Conservation (phyloP, 2,113 vertebrate species). For the Vulpes lagopus region DNA sequence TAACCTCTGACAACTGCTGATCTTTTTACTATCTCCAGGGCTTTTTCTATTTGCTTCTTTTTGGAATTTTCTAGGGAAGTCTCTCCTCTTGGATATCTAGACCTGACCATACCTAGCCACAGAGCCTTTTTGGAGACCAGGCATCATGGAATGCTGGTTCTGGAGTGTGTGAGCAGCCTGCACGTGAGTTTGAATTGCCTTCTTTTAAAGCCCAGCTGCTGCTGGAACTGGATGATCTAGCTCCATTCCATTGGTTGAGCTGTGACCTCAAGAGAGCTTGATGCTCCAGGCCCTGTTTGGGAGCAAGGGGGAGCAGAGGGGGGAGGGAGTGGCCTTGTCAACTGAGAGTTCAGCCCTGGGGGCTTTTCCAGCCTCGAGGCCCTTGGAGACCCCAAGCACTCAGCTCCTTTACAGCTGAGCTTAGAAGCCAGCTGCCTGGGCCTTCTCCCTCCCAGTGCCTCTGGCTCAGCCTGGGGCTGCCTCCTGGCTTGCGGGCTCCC, state of each 20-base stretch:
- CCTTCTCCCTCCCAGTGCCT: constrained; percentile 61
- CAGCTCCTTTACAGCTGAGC: constrained; percentile 42
- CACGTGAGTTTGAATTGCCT: background rate
- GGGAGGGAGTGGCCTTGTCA: background rate
- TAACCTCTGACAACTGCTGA: background rate
- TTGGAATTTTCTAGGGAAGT: constrained; percentile 33
- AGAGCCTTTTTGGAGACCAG: background rate
- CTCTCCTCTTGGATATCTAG: constrained; percentile 21
- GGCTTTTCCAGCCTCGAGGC: background rate
- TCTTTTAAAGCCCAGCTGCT: background rate
- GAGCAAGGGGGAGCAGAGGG: background rate
- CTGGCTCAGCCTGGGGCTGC: constrained; percentile 78
- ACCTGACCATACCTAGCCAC: background rate
- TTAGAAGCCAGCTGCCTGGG: constrained; percentile 55
- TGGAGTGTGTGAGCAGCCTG: background rate
- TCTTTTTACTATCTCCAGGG: background rate
- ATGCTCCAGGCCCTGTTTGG: constrained; percentile 7
- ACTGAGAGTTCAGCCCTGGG: background rate
- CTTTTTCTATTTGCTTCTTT: background rate
- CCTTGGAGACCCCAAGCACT: background rate
- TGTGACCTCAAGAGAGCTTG: background rate
- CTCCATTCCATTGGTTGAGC: background rate
- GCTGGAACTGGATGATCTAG: background rate
- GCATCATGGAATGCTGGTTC: background rate
- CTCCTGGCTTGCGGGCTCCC: constrained; percentile 80